Base-by-base conservation (phyloP, 2,113 vertebrate genomes). In the Vulpes vulpes region DNA sequence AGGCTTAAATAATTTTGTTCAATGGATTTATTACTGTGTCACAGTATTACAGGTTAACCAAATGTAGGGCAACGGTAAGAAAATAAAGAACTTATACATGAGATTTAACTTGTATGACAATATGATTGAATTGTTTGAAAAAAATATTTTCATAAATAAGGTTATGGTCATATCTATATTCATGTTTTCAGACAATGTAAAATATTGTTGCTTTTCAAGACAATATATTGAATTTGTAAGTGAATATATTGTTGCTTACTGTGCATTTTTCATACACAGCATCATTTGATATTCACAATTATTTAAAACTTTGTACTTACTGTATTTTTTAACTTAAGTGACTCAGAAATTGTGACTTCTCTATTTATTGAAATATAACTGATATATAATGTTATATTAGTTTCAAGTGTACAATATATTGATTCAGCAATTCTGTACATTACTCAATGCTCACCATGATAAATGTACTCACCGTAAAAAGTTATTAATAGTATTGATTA, bases 1-100 rank as follows among this genome's bases (percentile, higher is more conserved):
- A 57, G 27, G 3, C 10, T 86, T 97, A 85, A 95, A 81, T 88
- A 84, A 88, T 62, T 71, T 87, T 60, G 71, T 60, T 3, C 27
- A 79, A 20, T 59, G 35, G 9, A 55, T 91, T 82, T 87, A 79
- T 82, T 93, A 59, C 16, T 80, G 11, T 89, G 27, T 69, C 22
- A 83, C 6, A 43, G 53, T 90, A 91, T 80, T 90, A 27, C 1
- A 83, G 11, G 19, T 62, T 92, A 94, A 94, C 67, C 30, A 95
- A 91, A 84, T 35, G 16, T 55, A 78, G 23, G 8, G 5, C 27
- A 83, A 84, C 8, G 15, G 3, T 35, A 49, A 89, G 30, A 91
- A 89, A 91, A 87, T 27, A 55, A 97, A 79, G 1, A 64, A 51
- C 5, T 86, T 64, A 49, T 55, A 35, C 3, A 87, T 57, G 16